A percentile compares a stretch with the other conserved stretches of the same genome.
These are phyloP conservation scores for Ecliptopera silaceata DNA, from an alignment of 2,888 invertebrate genomes.

Conservation along the genomic window DNA sequence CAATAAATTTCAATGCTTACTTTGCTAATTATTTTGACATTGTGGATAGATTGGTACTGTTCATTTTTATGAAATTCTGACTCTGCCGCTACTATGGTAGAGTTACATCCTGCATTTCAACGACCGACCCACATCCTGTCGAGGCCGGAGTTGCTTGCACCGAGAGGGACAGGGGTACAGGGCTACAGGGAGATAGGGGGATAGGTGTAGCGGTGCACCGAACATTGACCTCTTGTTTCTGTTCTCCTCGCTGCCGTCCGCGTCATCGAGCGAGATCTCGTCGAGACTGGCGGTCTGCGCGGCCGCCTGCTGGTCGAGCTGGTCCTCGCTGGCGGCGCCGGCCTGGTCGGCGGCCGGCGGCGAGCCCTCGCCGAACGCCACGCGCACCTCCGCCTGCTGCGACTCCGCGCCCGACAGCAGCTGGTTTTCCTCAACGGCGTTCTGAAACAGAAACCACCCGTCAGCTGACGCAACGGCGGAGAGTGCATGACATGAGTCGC, in stretches of 20 bases:
- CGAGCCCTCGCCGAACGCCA: slow-evolving; percentile 81
- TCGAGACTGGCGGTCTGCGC: slow-evolving; percentile 87
- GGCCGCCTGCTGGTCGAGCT: slow-evolving; percentile 77
- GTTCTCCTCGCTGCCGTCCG: slow-evolving; percentile 88
- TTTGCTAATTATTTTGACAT: slow-evolving; percentile 26
- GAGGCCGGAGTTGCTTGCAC: too few species aligned
- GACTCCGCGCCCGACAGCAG: slow-evolving; percentile 83
- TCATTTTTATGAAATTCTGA: background rate
- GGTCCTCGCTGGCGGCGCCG: slow-evolving; percentile 49
- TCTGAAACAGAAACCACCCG: slow-evolving; percentile 52
- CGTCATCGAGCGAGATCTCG: slow-evolving; percentile 87
- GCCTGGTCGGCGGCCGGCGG: slow-evolving; percentile 57
- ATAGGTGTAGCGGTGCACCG: background rate
- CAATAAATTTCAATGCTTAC: slow-evolving; percentile 28
- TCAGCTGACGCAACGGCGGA: background rate
- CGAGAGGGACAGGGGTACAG: too few species aligned
- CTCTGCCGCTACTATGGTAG: background rate
- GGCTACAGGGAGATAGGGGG: too few species aligned
- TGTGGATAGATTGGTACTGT: background rate
- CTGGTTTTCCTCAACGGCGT: slow-evolving; percentile 75
- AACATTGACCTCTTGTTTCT: slow-evolving; percentile 87
- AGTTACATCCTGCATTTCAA: too few species aligned
- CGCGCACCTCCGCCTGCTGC: slow-evolving; percentile 84
- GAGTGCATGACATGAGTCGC: slow-evolving; percentile 17
- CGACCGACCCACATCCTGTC: too few species aligned